Conservation (phyloP, 2,888 invertebrate species). For the Metellina segmentata region DNA sequence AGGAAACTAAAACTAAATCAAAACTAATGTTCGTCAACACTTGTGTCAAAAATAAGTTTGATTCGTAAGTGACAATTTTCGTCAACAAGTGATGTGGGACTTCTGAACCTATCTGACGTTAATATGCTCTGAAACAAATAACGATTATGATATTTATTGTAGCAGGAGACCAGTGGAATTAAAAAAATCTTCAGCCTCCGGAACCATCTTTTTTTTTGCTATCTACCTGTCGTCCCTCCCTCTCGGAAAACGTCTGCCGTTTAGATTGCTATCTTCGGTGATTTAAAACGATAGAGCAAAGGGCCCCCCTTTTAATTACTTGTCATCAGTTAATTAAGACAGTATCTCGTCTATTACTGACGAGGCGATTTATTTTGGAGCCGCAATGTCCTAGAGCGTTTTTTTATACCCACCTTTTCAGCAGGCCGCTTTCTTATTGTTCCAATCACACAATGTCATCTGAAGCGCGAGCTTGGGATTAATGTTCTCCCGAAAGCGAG, state of each 20-base stretch:
- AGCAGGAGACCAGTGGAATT: neutral
- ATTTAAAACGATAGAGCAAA: slow-evolving; percentile 13
- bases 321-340: slow-evolving; percentile 59
- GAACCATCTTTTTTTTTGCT: neutral
- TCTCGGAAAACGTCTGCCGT: neutral
- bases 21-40: too few species aligned
- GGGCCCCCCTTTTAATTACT: slow-evolving; percentile 33
- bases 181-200: neutral
- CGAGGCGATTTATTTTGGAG: slow-evolving; percentile 32
- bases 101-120: too few species aligned
- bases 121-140: neutral
- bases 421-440: slow-evolving; percentile 14
- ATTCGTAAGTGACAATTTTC: neutral
- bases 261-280: slow-evolving; percentile 11
- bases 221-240: neutral
- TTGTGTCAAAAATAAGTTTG: too few species aligned
- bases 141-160: neutral
- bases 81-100: neutral
- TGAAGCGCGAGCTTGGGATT: neutral
- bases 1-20: too few species aligned
- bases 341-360: slow-evolving; percentile 9
- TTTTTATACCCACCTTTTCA: slow-evolving; percentile 6
- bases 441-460: neutral
- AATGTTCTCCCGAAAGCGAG: neutral
- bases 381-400: neutral